Conservation (phyloP, 2,797 vertebrate genomes). For the Gobio occitaniae region DNA sequence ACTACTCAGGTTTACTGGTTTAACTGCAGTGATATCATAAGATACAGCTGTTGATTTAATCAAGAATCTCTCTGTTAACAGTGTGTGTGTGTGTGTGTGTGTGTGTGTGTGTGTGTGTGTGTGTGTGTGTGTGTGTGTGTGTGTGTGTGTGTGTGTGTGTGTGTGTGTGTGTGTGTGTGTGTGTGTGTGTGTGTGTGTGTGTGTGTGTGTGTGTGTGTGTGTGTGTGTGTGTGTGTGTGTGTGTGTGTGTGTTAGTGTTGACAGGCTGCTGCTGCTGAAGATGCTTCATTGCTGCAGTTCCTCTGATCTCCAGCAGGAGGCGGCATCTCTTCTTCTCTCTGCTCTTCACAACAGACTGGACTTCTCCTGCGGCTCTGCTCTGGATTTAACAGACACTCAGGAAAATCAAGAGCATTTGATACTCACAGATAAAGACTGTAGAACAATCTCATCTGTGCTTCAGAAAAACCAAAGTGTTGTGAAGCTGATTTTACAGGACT, state of each 20-base stretch:
- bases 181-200: too few relatives aligned
- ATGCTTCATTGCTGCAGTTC: conserved; percentile 60
- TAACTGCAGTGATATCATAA: background rate
- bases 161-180: too few relatives aligned
- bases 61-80: background rate
- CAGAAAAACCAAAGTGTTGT: conserved; percentile 51
- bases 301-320: conserved; percentile 59
- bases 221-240: too few relatives aligned
- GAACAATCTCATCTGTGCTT: conserved; percentile 38
- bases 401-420: conserved; percentile 36
- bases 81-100: background rate
- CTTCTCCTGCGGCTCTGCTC: conserved; percentile 52
- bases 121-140: too few relatives aligned
- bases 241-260: conserved; percentile 52
- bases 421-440: conserved; percentile 45
- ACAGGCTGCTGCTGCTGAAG: conserved; percentile 65
- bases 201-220: too few relatives aligned
- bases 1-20: conserved; percentile 47
- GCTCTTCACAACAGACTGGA: conserved; percentile 61
- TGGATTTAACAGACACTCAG: conserved; percentile 44
- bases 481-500: conserved; percentile 60
- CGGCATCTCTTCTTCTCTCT: conserved; percentile 56
- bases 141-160: too few relatives aligned
- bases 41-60: background rate
- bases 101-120: too few relatives aligned